A percentile compares a stretch with the other conserved stretches of the same genome.
These are phyloP conservation scores for Malurus melanocephalus DNA, from an alignment of 2,113 vertebrate genomes.

Conservation along the genomic window DNA sequence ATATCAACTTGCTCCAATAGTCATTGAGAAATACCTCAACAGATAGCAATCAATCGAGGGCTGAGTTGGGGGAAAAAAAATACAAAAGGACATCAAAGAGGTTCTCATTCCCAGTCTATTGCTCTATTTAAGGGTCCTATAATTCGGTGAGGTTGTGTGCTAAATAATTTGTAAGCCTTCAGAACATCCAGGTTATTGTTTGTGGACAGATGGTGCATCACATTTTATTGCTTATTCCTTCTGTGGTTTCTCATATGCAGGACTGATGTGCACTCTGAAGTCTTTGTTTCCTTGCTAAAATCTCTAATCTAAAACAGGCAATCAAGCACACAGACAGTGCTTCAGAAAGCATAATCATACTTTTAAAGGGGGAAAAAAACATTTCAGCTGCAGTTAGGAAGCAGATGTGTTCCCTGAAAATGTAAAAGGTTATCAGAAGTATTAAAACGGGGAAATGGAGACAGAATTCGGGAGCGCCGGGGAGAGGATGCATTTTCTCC, in stretches of 20 bases:
- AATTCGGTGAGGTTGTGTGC: conserved; percentile 80
- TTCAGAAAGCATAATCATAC: conserved; percentile 75
- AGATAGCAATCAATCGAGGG: conserved; percentile 65
- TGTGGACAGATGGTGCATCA: conserved; percentile 90
- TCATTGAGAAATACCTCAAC: conserved; percentile 70
- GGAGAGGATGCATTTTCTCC: neutral
- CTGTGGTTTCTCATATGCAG: conserved; percentile 83
- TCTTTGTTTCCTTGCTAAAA: conserved; percentile 81
- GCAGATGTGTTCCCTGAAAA: conserved; percentile 65
- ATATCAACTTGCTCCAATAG: conserved; percentile 63
- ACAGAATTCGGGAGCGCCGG: neutral
- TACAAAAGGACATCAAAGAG: conserved; percentile 67
- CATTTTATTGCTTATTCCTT: conserved; percentile 93
- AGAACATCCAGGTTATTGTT: conserved; percentile 88
- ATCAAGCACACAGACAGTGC: conserved; percentile 75
- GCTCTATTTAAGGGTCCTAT: conserved; percentile 70
- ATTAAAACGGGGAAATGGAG: conserved; percentile 38
- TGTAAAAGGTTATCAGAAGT: conserved; percentile 57
- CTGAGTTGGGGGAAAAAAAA: conserved; percentile 10
- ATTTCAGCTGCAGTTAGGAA: conserved; percentile 56
- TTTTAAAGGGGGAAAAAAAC: conserved; percentile 61
- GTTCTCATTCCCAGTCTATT: conserved; percentile 52
- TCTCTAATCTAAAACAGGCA: conserved; percentile 82
- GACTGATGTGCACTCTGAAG: conserved; percentile 76
- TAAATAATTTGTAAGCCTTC: conserved; percentile 87